These are phyloP conservation scores for Oreonectes daqikongensis DNA, from an alignment of 2,797 vertebrate species.

Conservation along the genomic window DNA sequence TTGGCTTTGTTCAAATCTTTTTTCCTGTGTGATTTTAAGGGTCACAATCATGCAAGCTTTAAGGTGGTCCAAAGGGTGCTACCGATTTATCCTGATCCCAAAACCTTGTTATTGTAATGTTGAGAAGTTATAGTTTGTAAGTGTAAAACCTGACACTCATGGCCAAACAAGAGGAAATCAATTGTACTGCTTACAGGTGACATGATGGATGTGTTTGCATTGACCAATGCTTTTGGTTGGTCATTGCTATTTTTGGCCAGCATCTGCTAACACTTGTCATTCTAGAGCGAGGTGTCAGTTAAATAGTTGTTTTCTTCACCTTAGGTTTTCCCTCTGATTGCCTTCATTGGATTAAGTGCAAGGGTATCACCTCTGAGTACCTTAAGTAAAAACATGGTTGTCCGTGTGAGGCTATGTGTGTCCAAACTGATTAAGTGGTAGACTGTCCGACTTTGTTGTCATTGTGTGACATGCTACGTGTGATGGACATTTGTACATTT, in stretches of 20 bases:
- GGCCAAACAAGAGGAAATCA: background rate
- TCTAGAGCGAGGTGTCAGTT: background rate
- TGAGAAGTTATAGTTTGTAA: background rate
- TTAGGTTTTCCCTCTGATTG: constrained; percentile 10
- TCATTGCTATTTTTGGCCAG: background rate
- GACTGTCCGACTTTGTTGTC: constrained; percentile 14
- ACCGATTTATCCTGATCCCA: background rate
- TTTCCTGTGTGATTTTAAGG: too few relatives aligned
- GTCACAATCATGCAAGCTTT: too few relatives aligned
- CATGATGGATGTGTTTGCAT: background rate
- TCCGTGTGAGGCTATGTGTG: constrained; percentile 42
- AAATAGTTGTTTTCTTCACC: constrained; percentile 30
- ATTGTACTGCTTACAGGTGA: constrained; percentile 31
- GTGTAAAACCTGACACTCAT: background rate
- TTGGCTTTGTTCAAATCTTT: too few relatives aligned
- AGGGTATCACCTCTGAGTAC: constrained; percentile 21
- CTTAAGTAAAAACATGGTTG: constrained; percentile 17
- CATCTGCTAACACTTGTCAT: background rate
- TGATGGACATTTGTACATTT: background rate
- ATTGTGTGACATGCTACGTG: background rate
- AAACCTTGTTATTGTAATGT: constrained; percentile 5
- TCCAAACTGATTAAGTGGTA: constrained; percentile 70
- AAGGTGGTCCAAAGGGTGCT: too few relatives aligned
- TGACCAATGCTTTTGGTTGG: background rate
- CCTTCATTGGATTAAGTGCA: constrained; percentile 38